Conservation (phyloP, 2,113 vertebrate genomes). For the Nothocercus julius region DNA sequence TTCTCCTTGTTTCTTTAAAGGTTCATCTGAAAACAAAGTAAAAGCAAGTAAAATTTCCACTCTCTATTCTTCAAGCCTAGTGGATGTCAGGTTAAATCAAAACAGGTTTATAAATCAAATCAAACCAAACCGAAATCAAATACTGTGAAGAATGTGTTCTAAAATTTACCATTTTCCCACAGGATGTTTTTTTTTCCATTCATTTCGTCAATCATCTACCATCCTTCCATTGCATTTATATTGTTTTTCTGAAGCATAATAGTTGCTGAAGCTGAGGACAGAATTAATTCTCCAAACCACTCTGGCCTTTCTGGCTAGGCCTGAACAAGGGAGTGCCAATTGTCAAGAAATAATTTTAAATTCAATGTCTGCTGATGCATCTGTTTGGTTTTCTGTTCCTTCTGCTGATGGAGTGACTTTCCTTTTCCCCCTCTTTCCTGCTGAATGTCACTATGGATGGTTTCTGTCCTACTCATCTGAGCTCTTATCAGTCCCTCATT, state of each 20-base stretch:
- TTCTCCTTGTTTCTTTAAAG: not conserved
- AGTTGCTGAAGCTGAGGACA: not conserved
- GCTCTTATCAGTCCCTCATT: slow-evolving; percentile 52
- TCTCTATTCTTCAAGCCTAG: not conserved
- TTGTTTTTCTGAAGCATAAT: not conserved
- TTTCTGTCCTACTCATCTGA: slow-evolving; percentile 31
- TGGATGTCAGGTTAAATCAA: not conserved
- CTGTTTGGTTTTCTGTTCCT: not conserved
- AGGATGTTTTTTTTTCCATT: not conserved
- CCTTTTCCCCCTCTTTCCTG: not conserved
- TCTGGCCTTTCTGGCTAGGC: not conserved
- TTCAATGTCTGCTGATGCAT: rapidly evolving
- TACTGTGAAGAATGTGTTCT: not conserved
- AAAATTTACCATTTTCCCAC: not conserved
- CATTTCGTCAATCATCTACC: not conserved
- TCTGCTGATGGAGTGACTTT: slow-evolving; percentile 27
- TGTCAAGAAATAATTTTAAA: not conserved
- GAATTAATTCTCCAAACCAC: not conserved
- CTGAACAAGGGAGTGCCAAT: not conserved
- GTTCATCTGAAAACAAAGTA: not conserved
- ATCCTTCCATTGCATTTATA: not conserved
- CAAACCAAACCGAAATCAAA: not conserved
- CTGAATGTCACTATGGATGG: slow-evolving; percentile 46
- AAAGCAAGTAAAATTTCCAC: not conserved
- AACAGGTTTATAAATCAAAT: not conserved